Percentiles rank a stretch among this genome's conserved stretches.
These are phyloP conservation scores for Drosophila formosana DNA, from an alignment of 2,888 invertebrate species.

Conservation along the genomic window DNA sequence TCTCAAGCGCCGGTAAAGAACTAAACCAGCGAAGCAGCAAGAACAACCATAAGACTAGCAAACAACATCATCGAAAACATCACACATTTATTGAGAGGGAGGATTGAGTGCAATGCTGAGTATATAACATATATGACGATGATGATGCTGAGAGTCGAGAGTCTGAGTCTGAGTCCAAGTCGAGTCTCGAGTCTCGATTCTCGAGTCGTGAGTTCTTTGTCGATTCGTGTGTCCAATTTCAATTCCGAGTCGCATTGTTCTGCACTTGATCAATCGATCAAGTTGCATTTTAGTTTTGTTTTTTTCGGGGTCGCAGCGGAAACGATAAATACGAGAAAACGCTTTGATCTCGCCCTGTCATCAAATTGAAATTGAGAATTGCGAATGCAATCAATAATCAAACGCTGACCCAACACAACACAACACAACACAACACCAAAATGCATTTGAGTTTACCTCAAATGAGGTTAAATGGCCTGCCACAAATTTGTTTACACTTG, in stretches of 20 bases:
- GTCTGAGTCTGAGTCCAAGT: not conserved
- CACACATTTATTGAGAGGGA: conserved; percentile 24
- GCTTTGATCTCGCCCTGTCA: conserved; percentile 65
- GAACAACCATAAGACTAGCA: conserved; percentile 66
- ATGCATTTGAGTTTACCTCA: not conserved
- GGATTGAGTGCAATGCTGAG: conserved; percentile 1
- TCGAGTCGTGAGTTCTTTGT: conserved; percentile 2
- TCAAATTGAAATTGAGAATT: conserved; percentile 58
- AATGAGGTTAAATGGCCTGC: conserved; percentile 12
- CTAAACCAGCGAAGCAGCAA: conserved; percentile 63
- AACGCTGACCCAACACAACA: conserved; percentile 19
- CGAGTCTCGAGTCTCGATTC: not conserved
- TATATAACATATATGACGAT: no score
- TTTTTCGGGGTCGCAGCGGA: conserved; percentile 45
- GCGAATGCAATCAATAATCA: conserved; percentile 29
- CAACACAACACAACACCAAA: conserved; percentile 13
- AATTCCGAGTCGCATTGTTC: conserved; percentile 26
- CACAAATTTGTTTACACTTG: conserved; percentile 10
- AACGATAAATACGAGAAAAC: conserved; percentile 64
- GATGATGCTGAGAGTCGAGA: not conserved
- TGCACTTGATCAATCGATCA: conserved; percentile 70
- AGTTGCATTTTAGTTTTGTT: not conserved
- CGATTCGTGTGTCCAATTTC: conserved; percentile 29
- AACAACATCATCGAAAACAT: conserved; percentile 27
- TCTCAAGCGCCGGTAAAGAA: conserved; percentile 71